A percentile compares a stretch with the other conserved stretches of the same genome.
Evolutionary conservation across 1,140 invertebrate genomes (phyloP).

Genomic region (Carcinoscorpius rotundicauda): DNA sequence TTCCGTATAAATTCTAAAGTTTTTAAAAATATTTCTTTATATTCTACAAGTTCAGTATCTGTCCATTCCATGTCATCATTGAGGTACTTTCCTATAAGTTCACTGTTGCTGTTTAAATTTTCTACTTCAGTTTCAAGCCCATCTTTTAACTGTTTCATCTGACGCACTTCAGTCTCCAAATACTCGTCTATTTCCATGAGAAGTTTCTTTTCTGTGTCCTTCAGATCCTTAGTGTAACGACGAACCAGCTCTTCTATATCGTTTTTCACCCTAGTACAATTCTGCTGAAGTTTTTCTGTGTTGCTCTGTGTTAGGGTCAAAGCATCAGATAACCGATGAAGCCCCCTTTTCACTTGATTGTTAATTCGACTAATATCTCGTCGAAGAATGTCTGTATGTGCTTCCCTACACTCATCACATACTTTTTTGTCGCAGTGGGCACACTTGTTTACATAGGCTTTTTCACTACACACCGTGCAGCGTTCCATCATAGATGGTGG

Average conservation of each 20-base stretch:
- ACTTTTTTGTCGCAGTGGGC: conserved; percentile 90
- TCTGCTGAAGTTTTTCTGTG: conserved; percentile 63
- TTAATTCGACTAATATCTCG: conserved; percentile 79
- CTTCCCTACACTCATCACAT: conserved; percentile 76
- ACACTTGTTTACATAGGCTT: conserved; percentile 76
- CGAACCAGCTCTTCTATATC: conserved; percentile 86
- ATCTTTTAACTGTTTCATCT: conserved; percentile 73
- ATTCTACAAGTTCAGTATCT: conserved; percentile 55
- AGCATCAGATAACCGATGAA: conserved; percentile 74
- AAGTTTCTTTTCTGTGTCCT: conserved; percentile 78
- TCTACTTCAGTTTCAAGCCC: conserved; percentile 83
- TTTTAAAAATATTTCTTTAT: conserved; percentile 86
- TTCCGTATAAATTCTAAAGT: conserved; percentile 80
- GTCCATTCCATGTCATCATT: conserved; percentile 48
- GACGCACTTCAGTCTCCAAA: conserved; percentile 63
- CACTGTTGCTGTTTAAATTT: conserved; percentile 89
- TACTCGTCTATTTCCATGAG: conserved; percentile 81
- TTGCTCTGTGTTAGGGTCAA: conserved; percentile 72
- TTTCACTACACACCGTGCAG: conserved; percentile 75
- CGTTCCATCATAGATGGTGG: conserved; percentile 33
- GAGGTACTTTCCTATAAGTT: conserved; percentile 86
- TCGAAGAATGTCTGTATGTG: conserved; percentile 91
- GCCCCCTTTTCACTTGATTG: conserved; percentile 58
- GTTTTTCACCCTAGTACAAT: conserved; percentile 69
- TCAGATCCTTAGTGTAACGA: conserved; percentile 64